Evolutionary conservation across 2,797 vertebrate species (phyloP), one percentile per base, ranked within the genome.

Genomic region (Phylloscopus collybita): DNA sequence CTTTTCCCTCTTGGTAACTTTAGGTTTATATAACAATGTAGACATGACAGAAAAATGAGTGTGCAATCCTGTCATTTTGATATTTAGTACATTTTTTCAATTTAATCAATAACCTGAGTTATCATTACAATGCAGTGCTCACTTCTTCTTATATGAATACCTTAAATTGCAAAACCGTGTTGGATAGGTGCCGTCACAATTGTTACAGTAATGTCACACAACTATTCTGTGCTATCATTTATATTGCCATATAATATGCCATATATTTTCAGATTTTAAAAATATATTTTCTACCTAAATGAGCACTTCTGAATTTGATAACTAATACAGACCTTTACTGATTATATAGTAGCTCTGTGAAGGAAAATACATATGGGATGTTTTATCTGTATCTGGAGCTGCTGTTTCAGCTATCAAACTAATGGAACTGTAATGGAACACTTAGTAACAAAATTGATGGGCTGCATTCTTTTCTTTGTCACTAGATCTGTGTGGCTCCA

Each of bases 401-500:
- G 69, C 85, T 79, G 29, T 73, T 94, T 86, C 71, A 64, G 50
- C 62, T 90, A 47, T 89, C 91, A 84, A 47, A 90, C 38, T 93
- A 93, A 95, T 96, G 87, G 86, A 94, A 89, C n/a, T 3, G 2
- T 93, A 95, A 92, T 83, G 79, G 87, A 92, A 95, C 80, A 75
- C 71, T 90, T 79, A 75, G 65, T 61, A 92, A 53, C 47, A 79
- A 86, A 92, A 93, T 89, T 86, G 89, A 92, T 92, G 74, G 73
- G 8, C 69, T 92, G 80, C 80, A 71, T 91, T 95, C 83, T 94
- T 80, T 84, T 60, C 74, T 73, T 95, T 93, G 88, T 74, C 70
- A 88, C 89, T 86, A 38, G 59, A 81, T 82, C 74, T 91, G 76
- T 69, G 49, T 90, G 75, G 86, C 70, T 95, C 87, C 75, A 83